Percentiles rank a stretch among this genome's conserved stretches.
These are phyloP conservation scores for Clostera curtula DNA, from an alignment of 2,888 invertebrate genomes.

Conservation along the genomic window DNA sequence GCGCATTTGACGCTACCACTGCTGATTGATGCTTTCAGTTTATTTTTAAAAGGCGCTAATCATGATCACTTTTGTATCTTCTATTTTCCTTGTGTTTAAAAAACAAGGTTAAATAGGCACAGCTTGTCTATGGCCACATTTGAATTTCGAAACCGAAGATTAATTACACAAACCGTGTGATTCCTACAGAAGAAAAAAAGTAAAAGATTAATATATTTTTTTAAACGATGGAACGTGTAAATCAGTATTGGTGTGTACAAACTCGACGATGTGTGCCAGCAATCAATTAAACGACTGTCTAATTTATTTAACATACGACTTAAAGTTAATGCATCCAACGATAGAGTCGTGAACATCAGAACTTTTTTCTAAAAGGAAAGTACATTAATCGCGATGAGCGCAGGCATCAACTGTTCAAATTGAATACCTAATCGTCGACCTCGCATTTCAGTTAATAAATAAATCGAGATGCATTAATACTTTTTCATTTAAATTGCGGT, in stretches of 20 bases:
- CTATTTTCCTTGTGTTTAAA: background rate
- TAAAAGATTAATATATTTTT: background rate
- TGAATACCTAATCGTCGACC: slow-evolving; percentile 52
- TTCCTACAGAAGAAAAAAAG: background rate
- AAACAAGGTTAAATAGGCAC: background rate
- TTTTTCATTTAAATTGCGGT: slow-evolving; percentile 43
- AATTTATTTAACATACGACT: slow-evolving; percentile 52
- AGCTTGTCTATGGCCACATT: background rate
- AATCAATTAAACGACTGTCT: slow-evolving; percentile 47
- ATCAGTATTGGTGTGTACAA: no score
- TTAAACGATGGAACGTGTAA: slow-evolving; percentile 4
- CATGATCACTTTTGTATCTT: slow-evolving; percentile 25
- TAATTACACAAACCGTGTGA: background rate
- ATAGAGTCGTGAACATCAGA: slow-evolving; percentile 58
- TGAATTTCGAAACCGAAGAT: background rate
- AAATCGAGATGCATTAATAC: slow-evolving; percentile 44
- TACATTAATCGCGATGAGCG: slow-evolving; percentile 54
- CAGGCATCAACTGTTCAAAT: slow-evolving; percentile 51
- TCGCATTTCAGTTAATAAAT: slow-evolving; percentile 50
- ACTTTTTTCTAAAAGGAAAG: slow-evolving; percentile 49
- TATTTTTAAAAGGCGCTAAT: slow-evolving; percentile 38
- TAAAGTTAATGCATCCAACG: slow-evolving; percentile 54
- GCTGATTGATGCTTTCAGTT: slow-evolving; percentile 53
- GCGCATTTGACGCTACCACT: slow-evolving; percentile 59
- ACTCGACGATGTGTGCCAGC: slow-evolving; percentile 28